A percentile compares a stretch with the other conserved stretches of the same genome.
Evolutionary conservation across 2,113 vertebrate species (phyloP).

Genomic region (Tylochromis polylepis): DNA sequence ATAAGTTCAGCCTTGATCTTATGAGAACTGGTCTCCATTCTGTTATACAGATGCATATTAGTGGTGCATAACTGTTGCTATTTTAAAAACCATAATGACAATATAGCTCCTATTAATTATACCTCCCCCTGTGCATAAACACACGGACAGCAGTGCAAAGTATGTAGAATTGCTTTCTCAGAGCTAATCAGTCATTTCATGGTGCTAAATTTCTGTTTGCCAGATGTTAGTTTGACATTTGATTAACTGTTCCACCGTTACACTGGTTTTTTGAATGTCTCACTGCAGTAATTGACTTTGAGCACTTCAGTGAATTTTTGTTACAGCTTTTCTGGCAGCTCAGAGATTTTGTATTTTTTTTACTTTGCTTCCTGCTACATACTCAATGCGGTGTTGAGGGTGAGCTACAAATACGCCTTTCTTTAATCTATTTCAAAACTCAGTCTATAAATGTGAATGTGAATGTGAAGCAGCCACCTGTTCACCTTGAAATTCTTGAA

Average conservation of each 20-base stretch:
- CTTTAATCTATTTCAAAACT: neutral
- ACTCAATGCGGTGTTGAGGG: neutral
- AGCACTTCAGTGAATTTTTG: neutral
- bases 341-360: neutral
- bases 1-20: neutral
- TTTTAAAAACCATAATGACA: neutral
- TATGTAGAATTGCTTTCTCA: neutral
- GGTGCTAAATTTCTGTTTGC: neutral
- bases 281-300: neutral
- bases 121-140: neutral
- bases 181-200: neutral
- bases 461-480: neutral
- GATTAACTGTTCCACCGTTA: neutral
- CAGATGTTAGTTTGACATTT: neutral
- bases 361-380: neutral
- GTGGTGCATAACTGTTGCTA: neutral
- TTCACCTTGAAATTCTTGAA: slow-evolving; percentile 10
- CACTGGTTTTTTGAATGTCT: neutral
- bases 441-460: neutral
- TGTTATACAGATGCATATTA: neutral
- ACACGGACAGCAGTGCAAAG: neutral
- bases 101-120: neutral
- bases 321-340: neutral
- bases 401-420: neutral
- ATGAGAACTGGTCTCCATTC: neutral